A percentile compares a stretch with the other conserved stretches of the same genome.
These are phyloP conservation scores for Musca vetustissima DNA, from an alignment of 1,140 invertebrate genomes.

Conservation along the genomic window DNA sequence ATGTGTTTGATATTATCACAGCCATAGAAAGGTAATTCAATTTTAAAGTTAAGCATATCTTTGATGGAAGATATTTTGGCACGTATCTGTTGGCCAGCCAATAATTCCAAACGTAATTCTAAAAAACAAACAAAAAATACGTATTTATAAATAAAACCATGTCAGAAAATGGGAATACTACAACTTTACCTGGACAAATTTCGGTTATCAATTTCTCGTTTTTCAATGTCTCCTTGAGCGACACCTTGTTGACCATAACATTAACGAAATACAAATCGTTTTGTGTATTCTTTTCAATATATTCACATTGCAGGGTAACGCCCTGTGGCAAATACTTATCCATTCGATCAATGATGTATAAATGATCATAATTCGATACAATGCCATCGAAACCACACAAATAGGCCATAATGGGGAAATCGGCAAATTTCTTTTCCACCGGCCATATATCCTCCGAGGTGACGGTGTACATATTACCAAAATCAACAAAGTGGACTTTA, in stretches of 20 bases:
- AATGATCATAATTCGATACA: conserved; percentile 59
- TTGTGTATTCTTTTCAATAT: conserved; percentile 33
- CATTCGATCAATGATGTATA: conserved; percentile 61
- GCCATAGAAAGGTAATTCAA: conserved; percentile 39
- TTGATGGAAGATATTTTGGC: conserved; percentile 45
- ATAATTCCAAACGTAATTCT: conserved; percentile 42
- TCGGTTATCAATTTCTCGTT: conserved; percentile 41
- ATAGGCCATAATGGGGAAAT: conserved; percentile 70
- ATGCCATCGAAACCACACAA: conserved; percentile 66
- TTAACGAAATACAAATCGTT: conserved; percentile 35
- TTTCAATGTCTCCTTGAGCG: conserved; percentile 39
- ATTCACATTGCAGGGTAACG: conserved; percentile 45
- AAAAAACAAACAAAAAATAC: not conserved
- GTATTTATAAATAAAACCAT: not conserved
- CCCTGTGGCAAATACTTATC: conserved; percentile 53
- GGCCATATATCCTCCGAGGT: conserved; percentile 65
- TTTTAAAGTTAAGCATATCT: conserved; percentile 49
- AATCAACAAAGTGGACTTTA: conserved; percentile 72
- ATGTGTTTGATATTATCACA: conserved; percentile 34
- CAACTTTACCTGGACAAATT: conserved; percentile 37
- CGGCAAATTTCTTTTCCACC: conserved; percentile 66
- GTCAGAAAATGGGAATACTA: not conserved
- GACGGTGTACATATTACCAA: conserved; percentile 69
- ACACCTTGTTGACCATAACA: conserved; percentile 41
- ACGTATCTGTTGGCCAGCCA: conserved; percentile 49